Percentiles rank a stretch among this genome's conserved stretches.
phyloP scores from a whole-genome alignment of 2,888 invertebrate species.

The Metellina segmentata region DNA sequence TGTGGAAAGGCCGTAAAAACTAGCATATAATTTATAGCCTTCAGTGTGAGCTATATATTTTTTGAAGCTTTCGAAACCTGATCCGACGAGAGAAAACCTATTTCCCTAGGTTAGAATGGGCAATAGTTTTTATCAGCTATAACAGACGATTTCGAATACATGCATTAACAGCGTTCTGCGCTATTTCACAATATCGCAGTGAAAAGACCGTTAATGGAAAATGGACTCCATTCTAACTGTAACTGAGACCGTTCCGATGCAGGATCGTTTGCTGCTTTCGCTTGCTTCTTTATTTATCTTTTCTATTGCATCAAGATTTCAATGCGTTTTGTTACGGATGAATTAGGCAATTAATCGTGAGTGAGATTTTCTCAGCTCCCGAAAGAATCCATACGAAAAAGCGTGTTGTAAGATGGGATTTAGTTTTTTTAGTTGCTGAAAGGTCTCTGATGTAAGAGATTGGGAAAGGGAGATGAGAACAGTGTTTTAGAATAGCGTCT shows the following conservation, averaged over 20 bases:
- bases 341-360: slow-evolving; percentile 66
- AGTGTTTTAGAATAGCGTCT: too few species aligned
- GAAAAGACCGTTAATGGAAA: slow-evolving; percentile 41
- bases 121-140: slow-evolving; percentile 61
- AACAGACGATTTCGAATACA: slow-evolving; percentile 62
- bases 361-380: slow-evolving; percentile 24
- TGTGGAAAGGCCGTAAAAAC: slow-evolving; percentile 50
- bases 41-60: slow-evolving; percentile 46
- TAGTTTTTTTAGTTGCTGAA: neutral
- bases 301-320: slow-evolving; percentile 38
- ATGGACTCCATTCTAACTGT: slow-evolving; percentile 26
- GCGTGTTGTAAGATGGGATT: neutral
- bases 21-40: slow-evolving; percentile 60
- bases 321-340: slow-evolving; percentile 58
- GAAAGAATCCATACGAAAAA: neutral
- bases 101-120: slow-evolving; percentile 29
- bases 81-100: slow-evolving; percentile 13
- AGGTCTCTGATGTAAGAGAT: too few species aligned
- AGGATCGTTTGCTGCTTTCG: slow-evolving; percentile 35
- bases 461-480: too few species aligned
- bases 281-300: slow-evolving; percentile 11
- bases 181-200: slow-evolving; percentile 66
- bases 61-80: slow-evolving; percentile 12
- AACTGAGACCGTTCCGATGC: slow-evolving; percentile 8
- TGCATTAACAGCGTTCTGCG: slow-evolving; percentile 65